Conservation (phyloP, 2,113 vertebrate species). For the Gobio gobio region DNA sequence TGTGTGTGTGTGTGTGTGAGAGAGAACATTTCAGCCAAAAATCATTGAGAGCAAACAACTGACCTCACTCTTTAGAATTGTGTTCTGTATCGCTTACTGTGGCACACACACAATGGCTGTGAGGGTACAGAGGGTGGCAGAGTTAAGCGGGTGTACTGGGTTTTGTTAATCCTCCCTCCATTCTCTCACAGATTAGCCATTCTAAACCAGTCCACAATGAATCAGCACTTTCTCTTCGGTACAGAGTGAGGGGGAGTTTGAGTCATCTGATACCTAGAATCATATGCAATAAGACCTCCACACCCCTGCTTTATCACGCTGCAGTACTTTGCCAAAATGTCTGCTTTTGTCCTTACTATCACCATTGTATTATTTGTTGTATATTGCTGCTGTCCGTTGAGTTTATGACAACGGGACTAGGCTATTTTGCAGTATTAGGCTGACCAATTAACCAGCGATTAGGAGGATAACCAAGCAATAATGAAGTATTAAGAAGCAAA, state of each 20-base stretch:
- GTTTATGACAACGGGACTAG: background rate
- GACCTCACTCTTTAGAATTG: constrained; percentile 67
- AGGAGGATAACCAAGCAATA: background rate
- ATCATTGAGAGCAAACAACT: constrained; percentile 69
- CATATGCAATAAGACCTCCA: constrained; percentile 41
- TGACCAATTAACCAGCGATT: background rate
- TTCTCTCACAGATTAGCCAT: constrained; percentile 75
- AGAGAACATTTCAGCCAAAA: constrained; percentile 40
- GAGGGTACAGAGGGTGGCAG: constrained; percentile 57
- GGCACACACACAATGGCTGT: constrained; percentile 62
- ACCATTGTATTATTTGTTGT: background rate
- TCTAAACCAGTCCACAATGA: constrained; percentile 75
- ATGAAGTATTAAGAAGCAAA: background rate
- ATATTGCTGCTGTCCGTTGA: background rate
- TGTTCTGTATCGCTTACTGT: constrained; percentile 62
- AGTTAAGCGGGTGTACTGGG: constrained; percentile 58
- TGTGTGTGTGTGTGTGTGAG: constrained; percentile 7
- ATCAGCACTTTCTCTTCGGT: constrained; percentile 76
- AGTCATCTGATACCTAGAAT: constrained; percentile 51
- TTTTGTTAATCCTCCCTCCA: constrained; percentile 73
- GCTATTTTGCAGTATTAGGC: background rate
- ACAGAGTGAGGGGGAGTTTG: constrained; percentile 28
- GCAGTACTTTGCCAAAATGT: constrained; percentile 10
- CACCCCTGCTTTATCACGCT: constrained; percentile 18
- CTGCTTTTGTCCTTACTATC: background rate